Conservation (phyloP, 2,797 vertebrate species). For the Molossus molossus region DNA sequence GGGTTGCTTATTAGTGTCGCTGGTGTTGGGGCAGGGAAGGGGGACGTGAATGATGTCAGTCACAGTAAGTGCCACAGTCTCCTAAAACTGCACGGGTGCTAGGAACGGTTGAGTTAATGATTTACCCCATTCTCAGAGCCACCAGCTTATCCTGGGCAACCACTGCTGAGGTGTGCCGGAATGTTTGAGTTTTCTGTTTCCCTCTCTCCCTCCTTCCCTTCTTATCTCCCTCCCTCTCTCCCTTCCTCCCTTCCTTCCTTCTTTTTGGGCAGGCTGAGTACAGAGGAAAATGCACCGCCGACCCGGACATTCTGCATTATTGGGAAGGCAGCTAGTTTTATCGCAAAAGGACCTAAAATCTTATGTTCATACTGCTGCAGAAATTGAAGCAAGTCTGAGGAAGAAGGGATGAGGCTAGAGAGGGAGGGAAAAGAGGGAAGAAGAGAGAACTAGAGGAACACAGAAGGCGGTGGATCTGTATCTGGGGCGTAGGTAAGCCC, state of each 20-base stretch:
- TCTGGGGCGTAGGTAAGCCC: not conserved
- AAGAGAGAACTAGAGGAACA: not conserved
- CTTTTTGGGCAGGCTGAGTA: not conserved
- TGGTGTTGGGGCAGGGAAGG: not conserved
- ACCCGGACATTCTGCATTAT: not conserved
- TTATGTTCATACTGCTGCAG: not conserved
- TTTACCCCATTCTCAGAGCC: not conserved
- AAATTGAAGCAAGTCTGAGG: not conserved
- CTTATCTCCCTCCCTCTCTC: fast-evolving
- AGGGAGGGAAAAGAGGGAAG: not conserved
- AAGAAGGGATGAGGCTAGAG: not conserved
- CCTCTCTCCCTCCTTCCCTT: not conserved
- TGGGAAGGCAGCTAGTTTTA: not conserved
- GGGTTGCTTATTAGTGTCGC: not conserved
- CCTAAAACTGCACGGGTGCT: not conserved
- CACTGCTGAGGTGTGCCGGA: not conserved
- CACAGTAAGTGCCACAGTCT: not conserved
- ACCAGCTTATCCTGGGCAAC: fast-evolving
- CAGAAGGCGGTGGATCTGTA: not conserved
- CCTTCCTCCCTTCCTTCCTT: not conserved
- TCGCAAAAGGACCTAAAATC: not conserved
- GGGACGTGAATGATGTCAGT: no score
- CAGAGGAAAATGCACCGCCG: not conserved
- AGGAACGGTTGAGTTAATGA: fast-evolving
- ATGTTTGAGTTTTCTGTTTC: not conserved